These are phyloP conservation scores for Drosophila fuyamai DNA, from an alignment of 1,140 invertebrate genomes.

Conservation along the genomic window DNA sequence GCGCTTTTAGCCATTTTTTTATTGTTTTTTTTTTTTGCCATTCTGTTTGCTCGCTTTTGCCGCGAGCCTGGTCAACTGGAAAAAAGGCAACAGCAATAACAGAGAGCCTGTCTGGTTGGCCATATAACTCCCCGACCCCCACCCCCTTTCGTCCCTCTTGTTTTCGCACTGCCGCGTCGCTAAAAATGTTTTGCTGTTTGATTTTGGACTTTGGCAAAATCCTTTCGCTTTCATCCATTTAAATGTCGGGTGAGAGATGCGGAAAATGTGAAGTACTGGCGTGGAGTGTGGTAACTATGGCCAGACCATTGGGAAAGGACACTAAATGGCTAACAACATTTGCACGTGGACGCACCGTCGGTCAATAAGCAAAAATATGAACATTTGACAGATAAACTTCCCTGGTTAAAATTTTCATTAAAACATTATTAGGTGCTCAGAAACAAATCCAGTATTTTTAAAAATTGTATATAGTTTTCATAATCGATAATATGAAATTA, in stretches of 20 bases:
- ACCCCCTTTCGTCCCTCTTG: slow-evolving; percentile 11
- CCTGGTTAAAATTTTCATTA: too few relatives aligned
- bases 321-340: slow-evolving; percentile 52
- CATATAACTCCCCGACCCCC: slow-evolving; percentile 21
- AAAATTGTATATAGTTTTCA: too few relatives aligned
- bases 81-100: slow-evolving; percentile 63
- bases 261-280: slow-evolving; percentile 22
- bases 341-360: slow-evolving; percentile 27
- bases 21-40: slow-evolving; percentile 7
- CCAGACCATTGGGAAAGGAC: slow-evolving; percentile 54
- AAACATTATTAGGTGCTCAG: neutral
- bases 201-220: slow-evolving; percentile 82
- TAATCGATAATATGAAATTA: too few relatives aligned
- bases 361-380: neutral
- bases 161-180: slow-evolving; percentile 61
- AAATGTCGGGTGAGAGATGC: slow-evolving; percentile 51
- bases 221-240: slow-evolving; percentile 83
- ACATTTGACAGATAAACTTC: neutral
- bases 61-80: slow-evolving; percentile 77
- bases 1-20: slow-evolving; percentile 42
- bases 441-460: too few relatives aligned
- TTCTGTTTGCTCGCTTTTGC: slow-evolving; percentile 30
- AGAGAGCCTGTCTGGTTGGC: slow-evolving; percentile 39
- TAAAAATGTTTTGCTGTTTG: slow-evolving; percentile 72
- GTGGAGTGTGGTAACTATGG: slow-evolving; percentile 49